Evolutionary conservation across 2,888 invertebrate species (phyloP).

Genomic region (Hirtodrosophila histrioides): DNA sequence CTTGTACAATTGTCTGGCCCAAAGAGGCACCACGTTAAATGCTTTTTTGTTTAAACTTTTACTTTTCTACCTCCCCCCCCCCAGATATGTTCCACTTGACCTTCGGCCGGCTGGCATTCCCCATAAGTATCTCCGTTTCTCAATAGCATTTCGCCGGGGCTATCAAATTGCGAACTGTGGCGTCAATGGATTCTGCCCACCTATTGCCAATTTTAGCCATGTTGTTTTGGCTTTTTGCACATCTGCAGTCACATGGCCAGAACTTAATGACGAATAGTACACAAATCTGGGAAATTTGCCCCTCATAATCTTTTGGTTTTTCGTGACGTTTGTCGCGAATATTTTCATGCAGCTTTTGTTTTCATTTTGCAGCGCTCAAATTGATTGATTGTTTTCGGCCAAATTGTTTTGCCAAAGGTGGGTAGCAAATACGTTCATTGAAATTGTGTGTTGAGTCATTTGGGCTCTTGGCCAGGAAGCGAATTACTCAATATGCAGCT

Average conservation of each 20-base stretch:
- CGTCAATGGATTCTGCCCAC: constrained; percentile 30
- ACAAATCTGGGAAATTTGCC: constrained; percentile 17
- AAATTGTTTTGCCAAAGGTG: neutral
- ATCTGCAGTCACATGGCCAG: constrained; percentile 50
- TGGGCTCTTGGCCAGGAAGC: constrained; percentile 53
- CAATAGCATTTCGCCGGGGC: neutral
- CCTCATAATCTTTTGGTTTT: constrained; percentile 23
- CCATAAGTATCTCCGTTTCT: too few species aligned
- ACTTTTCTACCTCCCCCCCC: too few species aligned
- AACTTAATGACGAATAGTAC: constrained; percentile 39
- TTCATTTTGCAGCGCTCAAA: constrained; percentile 28
- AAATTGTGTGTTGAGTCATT: constrained; percentile 53
- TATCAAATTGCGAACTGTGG: constrained; percentile 23
- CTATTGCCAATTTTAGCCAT: constrained; percentile 50
- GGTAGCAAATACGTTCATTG: constrained; percentile 35
- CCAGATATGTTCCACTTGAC: too few species aligned
- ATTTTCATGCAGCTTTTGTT: constrained; percentile 8
- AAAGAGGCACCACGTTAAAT: too few species aligned
- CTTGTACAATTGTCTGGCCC: constrained; percentile 3
- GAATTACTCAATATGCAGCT: constrained; percentile 31
- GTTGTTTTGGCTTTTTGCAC: constrained; percentile 28
- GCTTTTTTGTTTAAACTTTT: too few species aligned
- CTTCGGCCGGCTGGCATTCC: too few species aligned
- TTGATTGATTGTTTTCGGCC: constrained; percentile 21
- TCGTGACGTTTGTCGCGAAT: constrained; percentile 67